Conservation (phyloP, 2,113 vertebrate genomes). For the Psettodes erumei region DNA sequence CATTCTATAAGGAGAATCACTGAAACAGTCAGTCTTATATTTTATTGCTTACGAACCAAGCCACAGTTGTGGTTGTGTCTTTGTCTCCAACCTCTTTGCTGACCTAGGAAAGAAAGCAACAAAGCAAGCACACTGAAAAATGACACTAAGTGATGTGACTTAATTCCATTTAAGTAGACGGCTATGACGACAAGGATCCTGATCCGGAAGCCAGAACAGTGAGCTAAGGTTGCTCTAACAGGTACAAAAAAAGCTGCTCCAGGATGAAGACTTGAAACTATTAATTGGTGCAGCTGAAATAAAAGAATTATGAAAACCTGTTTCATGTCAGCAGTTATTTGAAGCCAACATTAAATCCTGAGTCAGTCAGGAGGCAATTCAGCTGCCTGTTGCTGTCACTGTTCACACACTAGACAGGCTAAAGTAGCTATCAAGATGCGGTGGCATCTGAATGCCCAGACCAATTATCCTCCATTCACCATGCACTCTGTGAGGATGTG, state of each 20-base stretch:
- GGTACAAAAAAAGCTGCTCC: too few relatives aligned
- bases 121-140: too few relatives aligned
- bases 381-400: background rate
- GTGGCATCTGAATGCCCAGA: constrained; percentile 21
- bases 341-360: background rate
- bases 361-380: background rate
- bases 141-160: too few relatives aligned
- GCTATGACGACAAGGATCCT: too few relatives aligned
- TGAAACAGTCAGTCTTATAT: background rate
- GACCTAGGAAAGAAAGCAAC: too few relatives aligned
- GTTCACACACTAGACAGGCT: constrained; percentile 6
- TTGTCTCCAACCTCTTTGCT: too few relatives aligned
- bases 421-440: constrained; percentile 20
- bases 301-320: background rate
- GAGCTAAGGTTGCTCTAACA: too few relatives aligned
- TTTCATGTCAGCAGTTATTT: background rate
- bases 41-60: too few relatives aligned
- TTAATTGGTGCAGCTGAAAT: background rate
- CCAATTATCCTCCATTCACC: constrained; percentile 30
- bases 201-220: too few relatives aligned
- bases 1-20: background rate
- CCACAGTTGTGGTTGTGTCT: too few relatives aligned
- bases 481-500: background rate
- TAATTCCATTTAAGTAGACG: too few relatives aligned
- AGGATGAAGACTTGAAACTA: too few relatives aligned